phyloP scores from a whole-genome alignment of 2,888 invertebrate genomes.

The Tromatobia lineatoria region DNA sequence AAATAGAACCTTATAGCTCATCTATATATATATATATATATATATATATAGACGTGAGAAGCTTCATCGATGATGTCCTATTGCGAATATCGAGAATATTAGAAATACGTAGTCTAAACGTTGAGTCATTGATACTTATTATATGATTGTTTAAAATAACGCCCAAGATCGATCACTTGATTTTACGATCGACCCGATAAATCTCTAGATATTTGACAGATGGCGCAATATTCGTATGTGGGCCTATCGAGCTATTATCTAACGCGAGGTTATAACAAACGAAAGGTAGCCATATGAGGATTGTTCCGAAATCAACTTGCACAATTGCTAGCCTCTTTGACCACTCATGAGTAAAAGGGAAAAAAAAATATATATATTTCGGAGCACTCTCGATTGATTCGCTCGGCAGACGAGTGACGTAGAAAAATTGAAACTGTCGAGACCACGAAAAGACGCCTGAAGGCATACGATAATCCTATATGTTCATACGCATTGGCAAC shows the following conservation, averaged over 20 bases:
- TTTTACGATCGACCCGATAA: not conserved
- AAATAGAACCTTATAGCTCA: not conserved
- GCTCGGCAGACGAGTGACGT: not conserved
- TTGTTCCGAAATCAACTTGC: not conserved
- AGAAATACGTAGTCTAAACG: not conserved
- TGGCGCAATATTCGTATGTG: not conserved
- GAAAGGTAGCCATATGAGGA: not conserved
- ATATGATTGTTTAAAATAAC: not conserved
- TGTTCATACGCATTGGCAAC: not conserved
- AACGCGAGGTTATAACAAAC: not conserved
- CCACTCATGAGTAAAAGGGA: not conserved
- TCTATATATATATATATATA: not conserved
- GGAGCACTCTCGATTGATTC: slow-evolving; percentile 1
- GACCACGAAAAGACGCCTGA: not conserved
- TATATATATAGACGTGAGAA: not conserved
- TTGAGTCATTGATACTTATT: not conserved
- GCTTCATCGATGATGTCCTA: not conserved
- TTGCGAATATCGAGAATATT: not conserved
- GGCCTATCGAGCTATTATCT: not conserved
- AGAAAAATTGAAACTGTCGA: slow-evolving; percentile 10
- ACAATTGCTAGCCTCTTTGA: not conserved
- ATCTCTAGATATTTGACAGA: not conserved
- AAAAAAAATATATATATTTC: not conserved
- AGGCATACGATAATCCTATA: slow-evolving; percentile 4
- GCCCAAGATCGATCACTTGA: slow-evolving; percentile 1